A percentile compares a stretch with the other conserved stretches of the same genome.
Evolutionary conservation across 2,113 vertebrate genomes (phyloP).

Genomic region (Daubentonia madagascariensis): DNA sequence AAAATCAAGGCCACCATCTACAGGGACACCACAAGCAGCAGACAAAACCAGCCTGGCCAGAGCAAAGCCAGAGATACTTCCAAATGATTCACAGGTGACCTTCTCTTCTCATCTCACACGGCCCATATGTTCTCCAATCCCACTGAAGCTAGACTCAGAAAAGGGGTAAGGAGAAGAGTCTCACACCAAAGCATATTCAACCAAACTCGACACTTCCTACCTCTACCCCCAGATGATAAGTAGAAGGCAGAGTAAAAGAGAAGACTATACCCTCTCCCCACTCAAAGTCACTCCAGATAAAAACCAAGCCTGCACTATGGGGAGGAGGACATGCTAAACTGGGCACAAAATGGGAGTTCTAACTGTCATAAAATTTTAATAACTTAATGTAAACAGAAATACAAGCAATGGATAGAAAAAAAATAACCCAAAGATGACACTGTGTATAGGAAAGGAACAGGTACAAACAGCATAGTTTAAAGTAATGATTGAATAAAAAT

Average conservation of each 20-base stretch:
- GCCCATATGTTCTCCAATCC: accelerated
- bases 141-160: not conserved
- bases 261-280: not conserved
- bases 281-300: not conserved
- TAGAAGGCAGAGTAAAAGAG: not conserved
- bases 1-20: not conserved
- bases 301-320: not conserved
- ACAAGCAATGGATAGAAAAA: not conserved
- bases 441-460: not conserved
- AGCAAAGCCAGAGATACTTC: not conserved
- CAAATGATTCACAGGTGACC: not conserved
- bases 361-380: not conserved
- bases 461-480: not conserved
- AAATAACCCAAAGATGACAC: not conserved
- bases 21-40: not conserved
- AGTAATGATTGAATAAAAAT: not conserved
- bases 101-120: not conserved
- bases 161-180: not conserved
- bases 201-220: not conserved
- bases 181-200: not conserved
- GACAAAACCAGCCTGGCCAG: not conserved
- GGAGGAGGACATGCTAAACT: not conserved
- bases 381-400: not conserved
- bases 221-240: not conserved
- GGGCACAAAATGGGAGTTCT: not conserved